These are phyloP conservation scores for Drosophila tripunctata DNA, from an alignment of 2,888 invertebrate genomes.

Conservation along the genomic window DNA sequence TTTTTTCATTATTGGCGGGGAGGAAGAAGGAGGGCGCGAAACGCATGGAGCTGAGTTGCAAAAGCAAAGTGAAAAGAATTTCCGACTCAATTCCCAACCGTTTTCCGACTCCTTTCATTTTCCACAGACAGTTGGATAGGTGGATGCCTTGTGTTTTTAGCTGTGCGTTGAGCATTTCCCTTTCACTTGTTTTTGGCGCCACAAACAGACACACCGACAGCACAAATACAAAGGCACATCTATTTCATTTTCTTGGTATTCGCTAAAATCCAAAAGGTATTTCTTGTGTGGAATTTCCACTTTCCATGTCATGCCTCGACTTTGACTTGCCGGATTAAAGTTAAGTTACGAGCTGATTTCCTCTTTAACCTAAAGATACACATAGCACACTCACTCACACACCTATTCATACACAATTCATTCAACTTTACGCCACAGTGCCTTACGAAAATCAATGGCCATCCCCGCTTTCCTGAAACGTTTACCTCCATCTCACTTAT, in stretches of 20 bases:
- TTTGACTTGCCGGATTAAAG: constrained; percentile 45
- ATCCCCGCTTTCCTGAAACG: neutral
- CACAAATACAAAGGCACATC: neutral
- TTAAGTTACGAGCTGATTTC: constrained; percentile 36
- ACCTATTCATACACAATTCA: neutral
- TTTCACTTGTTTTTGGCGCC: constrained; percentile 11
- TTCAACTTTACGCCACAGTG: constrained; percentile 46
- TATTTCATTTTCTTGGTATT: constrained; percentile 13
- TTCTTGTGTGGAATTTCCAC: constrained; percentile 22
- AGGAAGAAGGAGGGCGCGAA: neutral
- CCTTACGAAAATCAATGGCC: constrained; percentile 56
- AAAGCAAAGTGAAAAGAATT: constrained; percentile 24
- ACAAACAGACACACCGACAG: neutral
- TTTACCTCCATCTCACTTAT: constrained; percentile 36
- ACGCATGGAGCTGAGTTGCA: constrained; percentile 1
- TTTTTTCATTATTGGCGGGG: neutral
- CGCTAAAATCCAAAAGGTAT: constrained; percentile 16
- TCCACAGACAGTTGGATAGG: neutral
- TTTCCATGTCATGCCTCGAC: constrained; percentile 16
- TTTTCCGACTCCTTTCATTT: neutral
- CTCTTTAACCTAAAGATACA: constrained; percentile 31
- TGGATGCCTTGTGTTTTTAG: constrained; percentile 18
- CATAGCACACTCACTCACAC: too few relatives aligned
- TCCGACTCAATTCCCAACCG: neutral
- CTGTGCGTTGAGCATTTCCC: constrained; percentile 25